Percentiles rank a stretch among this genome's conserved stretches.
These are phyloP conservation scores for Eupeodes luniger DNA, from an alignment of 2,888 invertebrate genomes.

Conservation along the genomic window DNA sequence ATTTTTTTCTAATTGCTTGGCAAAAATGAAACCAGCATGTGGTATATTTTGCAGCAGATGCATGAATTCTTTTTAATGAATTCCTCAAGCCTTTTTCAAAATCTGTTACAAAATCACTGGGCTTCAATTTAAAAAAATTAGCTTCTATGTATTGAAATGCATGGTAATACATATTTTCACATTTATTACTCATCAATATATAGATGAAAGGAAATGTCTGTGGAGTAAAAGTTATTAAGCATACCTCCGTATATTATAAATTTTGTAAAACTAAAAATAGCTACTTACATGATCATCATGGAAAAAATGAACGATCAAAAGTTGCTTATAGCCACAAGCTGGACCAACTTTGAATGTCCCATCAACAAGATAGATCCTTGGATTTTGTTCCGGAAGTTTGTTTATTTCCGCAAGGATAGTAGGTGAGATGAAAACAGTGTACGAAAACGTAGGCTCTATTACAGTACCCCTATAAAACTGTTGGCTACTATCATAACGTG, in stretches of 20 bases:
- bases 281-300: slow-evolving; percentile 12
- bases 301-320: not conserved
- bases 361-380: not conserved
- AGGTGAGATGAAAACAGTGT: slow-evolving; percentile 19
- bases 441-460: slow-evolving; percentile 10
- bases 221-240: not conserved
- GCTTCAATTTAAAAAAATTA: slow-evolving; percentile 11
- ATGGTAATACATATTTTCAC: not conserved
- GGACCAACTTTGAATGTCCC: slow-evolving; percentile 13
- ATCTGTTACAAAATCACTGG: slow-evolving; percentile 19
- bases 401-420: not conserved
- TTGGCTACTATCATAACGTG: not conserved
- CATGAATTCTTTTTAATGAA: not conserved
- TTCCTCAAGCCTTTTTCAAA: slow-evolving; percentile 16
- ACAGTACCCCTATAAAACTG: not conserved
- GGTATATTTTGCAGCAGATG: not conserved
- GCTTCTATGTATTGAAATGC: not conserved
- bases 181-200: slow-evolving; percentile 36
- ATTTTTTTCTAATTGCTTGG: slow-evolving; percentile 18
- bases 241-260: not conserved
- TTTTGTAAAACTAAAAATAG: not conserved
- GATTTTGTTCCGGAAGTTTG: not conserved
- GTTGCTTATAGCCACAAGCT: slow-evolving; percentile 31
- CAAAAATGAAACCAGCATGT: not conserved
- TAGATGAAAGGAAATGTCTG: slow-evolving; percentile 24